These are phyloP conservation scores for Ageneiosus marmoratus DNA, from an alignment of 2,113 vertebrate genomes.

Conservation along the genomic window DNA sequence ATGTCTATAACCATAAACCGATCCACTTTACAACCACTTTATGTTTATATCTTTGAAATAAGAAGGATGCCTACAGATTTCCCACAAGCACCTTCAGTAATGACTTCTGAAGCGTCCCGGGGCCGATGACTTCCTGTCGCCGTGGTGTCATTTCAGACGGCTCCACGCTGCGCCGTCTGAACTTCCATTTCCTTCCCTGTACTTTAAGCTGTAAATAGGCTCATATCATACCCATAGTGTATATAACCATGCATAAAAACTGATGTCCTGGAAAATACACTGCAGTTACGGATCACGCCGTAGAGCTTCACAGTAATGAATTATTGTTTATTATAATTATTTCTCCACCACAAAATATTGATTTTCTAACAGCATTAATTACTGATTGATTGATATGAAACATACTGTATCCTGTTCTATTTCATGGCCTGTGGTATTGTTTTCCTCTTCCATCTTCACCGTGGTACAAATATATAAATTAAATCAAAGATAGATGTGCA, in stretches of 20 bases:
- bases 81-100: constrained; percentile 26
- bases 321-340: background rate
- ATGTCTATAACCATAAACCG: background rate
- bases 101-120: constrained; percentile 35
- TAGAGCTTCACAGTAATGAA: background rate
- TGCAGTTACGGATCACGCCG: background rate
- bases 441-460: constrained; percentile 2
- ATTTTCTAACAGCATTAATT: constrained; percentile 47
- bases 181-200: background rate
- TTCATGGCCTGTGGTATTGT: constrained; percentile 19
- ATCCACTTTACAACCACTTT: background rate
- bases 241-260: background rate
- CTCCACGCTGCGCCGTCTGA: background rate
- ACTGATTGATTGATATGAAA: constrained; percentile 45
- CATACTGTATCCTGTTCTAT: constrained; percentile 22
- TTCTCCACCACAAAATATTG: background rate
- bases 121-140: constrained; percentile 33
- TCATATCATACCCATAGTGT: background rate
- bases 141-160: constrained; percentile 26
- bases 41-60: constrained; percentile 31
- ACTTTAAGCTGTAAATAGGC: constrained; percentile 5
- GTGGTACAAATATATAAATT: constrained; percentile 47
- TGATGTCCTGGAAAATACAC: constrained; percentile 6
- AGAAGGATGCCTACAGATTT: background rate
- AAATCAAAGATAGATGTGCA: constrained; percentile 29